Conservation (phyloP, 2,113 vertebrate species). For the Trinectes maculatus region DNA sequence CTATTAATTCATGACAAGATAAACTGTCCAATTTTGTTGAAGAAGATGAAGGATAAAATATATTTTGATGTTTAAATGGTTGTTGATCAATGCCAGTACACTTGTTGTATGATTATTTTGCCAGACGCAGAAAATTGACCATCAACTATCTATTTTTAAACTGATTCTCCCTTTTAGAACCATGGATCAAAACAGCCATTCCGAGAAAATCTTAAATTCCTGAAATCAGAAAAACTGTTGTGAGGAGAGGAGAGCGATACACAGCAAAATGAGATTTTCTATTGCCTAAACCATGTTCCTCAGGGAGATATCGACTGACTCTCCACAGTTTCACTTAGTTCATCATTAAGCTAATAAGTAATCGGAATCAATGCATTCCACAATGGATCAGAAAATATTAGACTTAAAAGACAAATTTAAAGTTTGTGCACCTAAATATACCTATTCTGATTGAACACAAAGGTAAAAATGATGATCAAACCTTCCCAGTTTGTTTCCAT, state of each 20-base stretch:
- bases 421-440: neutral
- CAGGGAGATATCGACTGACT: too few species aligned
- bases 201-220: neutral
- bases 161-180: neutral
- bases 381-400: conserved; percentile 7
- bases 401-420: neutral
- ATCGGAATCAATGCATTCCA: conserved; percentile 3
- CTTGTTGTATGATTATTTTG: conserved; percentile 29
- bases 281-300: neutral
- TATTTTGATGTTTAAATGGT: conserved; percentile 3
- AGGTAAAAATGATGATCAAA: neutral
- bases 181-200: conserved; percentile 5
- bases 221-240: neutral
- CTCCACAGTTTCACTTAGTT: too few species aligned
- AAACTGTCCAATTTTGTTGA: too few species aligned
- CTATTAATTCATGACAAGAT: too few species aligned
- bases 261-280: conserved; percentile 2
- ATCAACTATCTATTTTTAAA: conserved; percentile 20
- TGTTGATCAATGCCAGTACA: conserved; percentile 19
- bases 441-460: neutral
- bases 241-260: neutral
- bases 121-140: conserved; percentile 24
- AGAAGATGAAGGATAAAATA: too few species aligned
- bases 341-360: neutral
- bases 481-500: neutral